phyloP scores from a whole-genome alignment of 2,888 invertebrate genomes.

The Pristionchus fissidentatus region DNA sequence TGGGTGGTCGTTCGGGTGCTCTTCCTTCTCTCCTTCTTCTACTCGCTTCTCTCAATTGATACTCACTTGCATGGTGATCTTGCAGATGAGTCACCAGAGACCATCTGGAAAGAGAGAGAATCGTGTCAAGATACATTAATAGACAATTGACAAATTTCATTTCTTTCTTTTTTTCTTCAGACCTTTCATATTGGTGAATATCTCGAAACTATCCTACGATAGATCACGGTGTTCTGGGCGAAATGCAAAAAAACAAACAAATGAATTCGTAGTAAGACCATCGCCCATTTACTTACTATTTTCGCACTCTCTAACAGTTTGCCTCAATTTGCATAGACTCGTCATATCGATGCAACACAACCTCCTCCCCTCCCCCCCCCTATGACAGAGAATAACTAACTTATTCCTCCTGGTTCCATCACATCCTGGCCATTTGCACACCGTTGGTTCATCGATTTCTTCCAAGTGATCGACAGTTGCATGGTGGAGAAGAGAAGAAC shows the following conservation, averaged over 20 bases:
- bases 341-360: no score
- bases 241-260: no score
- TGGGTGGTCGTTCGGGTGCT: slow-evolving; percentile 8
- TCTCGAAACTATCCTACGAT: slow-evolving; percentile 14
- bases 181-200: no score
- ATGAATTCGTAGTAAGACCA: no score
- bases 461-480: slow-evolving; percentile 63
- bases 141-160: no score
- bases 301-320: no score
- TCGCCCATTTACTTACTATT: no score
- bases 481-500: slow-evolving; percentile 64
- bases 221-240: no score
- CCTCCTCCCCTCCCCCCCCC: not conserved
- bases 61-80: slow-evolving; percentile 91
- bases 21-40: slow-evolving; percentile 78
- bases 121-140: no score
- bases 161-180: no score
- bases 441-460: slow-evolving; percentile 51
- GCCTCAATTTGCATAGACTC: no score
- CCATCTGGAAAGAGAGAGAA: slow-evolving; percentile 79
- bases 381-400: slow-evolving; percentile 7
- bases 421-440: slow-evolving; percentile 72
- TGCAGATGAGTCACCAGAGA: slow-evolving; percentile 95
- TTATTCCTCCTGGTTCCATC: slow-evolving; percentile 67
- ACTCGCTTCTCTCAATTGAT: slow-evolving; percentile 82